These are phyloP conservation scores for Cyclura pinguis DNA, from an alignment of 2,797 vertebrate genomes.

Conservation along the genomic window DNA sequence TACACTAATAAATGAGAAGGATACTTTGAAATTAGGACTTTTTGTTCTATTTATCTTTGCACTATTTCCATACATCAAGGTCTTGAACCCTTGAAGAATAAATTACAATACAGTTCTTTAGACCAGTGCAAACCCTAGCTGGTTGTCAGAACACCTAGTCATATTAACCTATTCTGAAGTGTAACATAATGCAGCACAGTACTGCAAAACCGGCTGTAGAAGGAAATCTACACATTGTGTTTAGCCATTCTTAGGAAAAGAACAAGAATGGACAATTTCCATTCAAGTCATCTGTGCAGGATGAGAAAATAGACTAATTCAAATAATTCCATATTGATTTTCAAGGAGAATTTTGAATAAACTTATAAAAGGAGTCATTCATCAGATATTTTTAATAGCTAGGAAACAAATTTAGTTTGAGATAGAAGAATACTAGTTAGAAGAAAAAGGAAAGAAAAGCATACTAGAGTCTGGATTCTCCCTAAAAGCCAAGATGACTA, in stretches of 20 bases:
- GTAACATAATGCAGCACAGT: background rate
- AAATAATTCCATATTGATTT: background rate
- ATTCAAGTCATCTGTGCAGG: too few relatives aligned
- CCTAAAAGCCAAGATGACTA: too few relatives aligned
- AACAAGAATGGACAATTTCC: too few relatives aligned
- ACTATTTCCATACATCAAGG: background rate
- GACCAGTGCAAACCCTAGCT: background rate
- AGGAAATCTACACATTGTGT: background rate
- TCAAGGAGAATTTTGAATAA: background rate
- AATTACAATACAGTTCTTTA: background rate
- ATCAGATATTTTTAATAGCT: background rate
- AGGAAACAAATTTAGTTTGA: background rate
- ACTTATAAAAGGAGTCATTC: background rate
- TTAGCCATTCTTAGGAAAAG: background rate
- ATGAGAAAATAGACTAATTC: background rate
- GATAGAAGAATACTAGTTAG: background rate
- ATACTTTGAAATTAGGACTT: constrained; percentile 1
- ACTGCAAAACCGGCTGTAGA: background rate
- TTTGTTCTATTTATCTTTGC: background rate
- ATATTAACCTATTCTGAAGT: background rate
- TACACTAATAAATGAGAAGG: constrained; percentile 4
- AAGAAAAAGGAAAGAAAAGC: background rate
- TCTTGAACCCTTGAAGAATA: background rate
- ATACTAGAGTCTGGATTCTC: too few relatives aligned
- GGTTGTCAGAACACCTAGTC: background rate